phyloP scores from a whole-genome alignment of 2,797 vertebrate species.

The Tachyglossus aculeatus region DNA sequence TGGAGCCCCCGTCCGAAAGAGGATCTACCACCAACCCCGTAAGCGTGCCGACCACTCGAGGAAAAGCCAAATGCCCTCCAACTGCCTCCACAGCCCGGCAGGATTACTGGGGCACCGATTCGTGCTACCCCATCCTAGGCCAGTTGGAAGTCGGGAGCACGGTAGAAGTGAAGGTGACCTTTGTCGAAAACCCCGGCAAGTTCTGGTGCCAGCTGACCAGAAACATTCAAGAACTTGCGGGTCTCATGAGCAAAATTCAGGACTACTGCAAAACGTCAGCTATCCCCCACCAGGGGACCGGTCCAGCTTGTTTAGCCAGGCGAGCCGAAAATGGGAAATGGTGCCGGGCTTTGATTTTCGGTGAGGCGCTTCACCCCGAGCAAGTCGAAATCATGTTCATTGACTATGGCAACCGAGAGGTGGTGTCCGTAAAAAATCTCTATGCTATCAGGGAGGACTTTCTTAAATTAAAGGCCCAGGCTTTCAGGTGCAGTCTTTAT shows the following conservation, averaged over 20 bases:
- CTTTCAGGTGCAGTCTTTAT: slow-evolving; percentile 92
- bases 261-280: slow-evolving; percentile 75
- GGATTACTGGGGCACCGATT: slow-evolving; percentile 45
- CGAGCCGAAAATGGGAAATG: slow-evolving; percentile 81
- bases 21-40: background rate
- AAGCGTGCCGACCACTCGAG: background rate
- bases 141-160: slow-evolving; percentile 85
- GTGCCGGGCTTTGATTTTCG: slow-evolving; percentile 87
- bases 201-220: slow-evolving; percentile 91
- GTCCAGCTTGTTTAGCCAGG: slow-evolving; percentile 82
- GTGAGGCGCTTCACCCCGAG: slow-evolving; percentile 57
- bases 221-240: slow-evolving; percentile 70
- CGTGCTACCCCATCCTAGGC: slow-evolving; percentile 53
- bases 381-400: slow-evolving; percentile 84
- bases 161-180: slow-evolving; percentile 84
- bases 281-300: slow-evolving; percentile 65
- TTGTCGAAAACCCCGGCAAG: slow-evolving; percentile 81
- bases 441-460: slow-evolving; percentile 78
- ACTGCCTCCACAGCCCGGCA: background rate
- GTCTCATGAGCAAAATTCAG: slow-evolving; percentile 87
- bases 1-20: background rate
- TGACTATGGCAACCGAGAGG: slow-evolving; percentile 87
- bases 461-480: slow-evolving; percentile 83
- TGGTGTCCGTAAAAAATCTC: slow-evolving; percentile 77
- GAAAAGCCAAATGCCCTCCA: background rate